These are phyloP conservation scores for Sula dactylatra DNA, from an alignment of 2,113 vertebrate genomes.

Conservation along the genomic window DNA sequence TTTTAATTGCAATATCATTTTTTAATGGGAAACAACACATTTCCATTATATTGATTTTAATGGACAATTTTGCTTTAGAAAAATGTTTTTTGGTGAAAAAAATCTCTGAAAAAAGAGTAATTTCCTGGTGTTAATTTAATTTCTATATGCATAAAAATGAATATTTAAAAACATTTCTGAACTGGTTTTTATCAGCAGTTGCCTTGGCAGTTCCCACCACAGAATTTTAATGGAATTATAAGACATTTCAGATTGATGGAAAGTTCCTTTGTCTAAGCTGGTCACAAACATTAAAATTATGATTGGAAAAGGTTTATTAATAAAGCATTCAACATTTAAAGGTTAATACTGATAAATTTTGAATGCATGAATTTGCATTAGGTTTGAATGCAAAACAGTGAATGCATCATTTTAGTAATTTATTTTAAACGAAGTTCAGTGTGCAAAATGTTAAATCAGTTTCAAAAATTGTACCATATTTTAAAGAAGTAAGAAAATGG, in stretches of 20 bases:
- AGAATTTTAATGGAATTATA: background rate
- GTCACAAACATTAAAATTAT: background rate
- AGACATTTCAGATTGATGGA: background rate
- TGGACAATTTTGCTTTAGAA: background rate
- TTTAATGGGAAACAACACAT: background rate
- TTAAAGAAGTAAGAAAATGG: background rate
- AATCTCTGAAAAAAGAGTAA: background rate
- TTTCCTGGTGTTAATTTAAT: background rate
- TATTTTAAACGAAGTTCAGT: background rate
- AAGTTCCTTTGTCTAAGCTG: background rate
- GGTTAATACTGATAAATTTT: background rate
- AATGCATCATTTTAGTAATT: background rate
- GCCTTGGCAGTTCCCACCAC: background rate
- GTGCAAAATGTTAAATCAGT: background rate
- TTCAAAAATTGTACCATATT: background rate
- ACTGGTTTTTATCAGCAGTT: background rate
- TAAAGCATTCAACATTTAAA: background rate
- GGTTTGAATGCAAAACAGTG: background rate
- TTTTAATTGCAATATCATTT: background rate
- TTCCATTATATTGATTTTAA: background rate
- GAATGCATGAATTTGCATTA: background rate
- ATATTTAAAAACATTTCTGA: background rate
- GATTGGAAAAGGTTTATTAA: background rate
- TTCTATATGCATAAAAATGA: background rate
- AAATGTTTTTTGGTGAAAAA: background rate